Percentiles rank a stretch among this genome's conserved stretches.
Evolutionary conservation across 2,888 invertebrate genomes (phyloP).

Genomic region (Protophormia terraenovae): DNA sequence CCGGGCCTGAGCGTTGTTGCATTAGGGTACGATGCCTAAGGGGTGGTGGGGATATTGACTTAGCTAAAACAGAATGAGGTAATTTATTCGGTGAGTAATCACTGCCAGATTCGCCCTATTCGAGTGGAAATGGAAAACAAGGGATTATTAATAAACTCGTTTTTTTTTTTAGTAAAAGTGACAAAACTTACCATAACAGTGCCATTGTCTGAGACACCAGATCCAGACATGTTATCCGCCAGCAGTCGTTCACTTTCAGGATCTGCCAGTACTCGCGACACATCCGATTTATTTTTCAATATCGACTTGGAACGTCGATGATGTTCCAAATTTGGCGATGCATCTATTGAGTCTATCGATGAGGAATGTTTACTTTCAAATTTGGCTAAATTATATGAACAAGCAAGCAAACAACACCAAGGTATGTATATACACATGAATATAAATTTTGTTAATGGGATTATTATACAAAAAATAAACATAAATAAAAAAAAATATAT

Average conservation of each 20-base stretch:
- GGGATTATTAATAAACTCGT: background rate
- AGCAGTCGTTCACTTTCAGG: conserved; percentile 90
- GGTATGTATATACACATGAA: conserved; percentile 31
- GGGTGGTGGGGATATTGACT: conserved; percentile 82
- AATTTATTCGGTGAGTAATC: conserved; percentile 85
- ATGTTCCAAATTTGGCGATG: conserved; percentile 85
- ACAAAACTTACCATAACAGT: conserved; percentile 78
- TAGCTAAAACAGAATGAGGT: conserved; percentile 81
- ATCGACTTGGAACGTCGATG: conserved; percentile 89
- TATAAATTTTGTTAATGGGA: background rate
- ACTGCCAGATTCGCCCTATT: conserved; percentile 85
- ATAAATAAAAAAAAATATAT: background rate
- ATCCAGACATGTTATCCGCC: conserved; percentile 85
- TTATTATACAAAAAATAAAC: conserved; percentile 19
- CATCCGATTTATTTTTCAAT: conserved; percentile 87
- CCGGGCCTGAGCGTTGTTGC: conserved; percentile 81
- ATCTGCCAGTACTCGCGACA: conserved; percentile 83
- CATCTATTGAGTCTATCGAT: conserved; percentile 87
- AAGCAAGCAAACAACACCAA: conserved; percentile 51
- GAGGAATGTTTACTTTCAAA: conserved; percentile 85
- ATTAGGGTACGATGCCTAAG: conserved; percentile 81
- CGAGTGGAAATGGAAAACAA: background rate
- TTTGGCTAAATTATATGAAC: conserved; percentile 75
- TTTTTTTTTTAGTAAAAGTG: background rate
- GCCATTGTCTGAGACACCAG: conserved; percentile 83